Percentiles rank a stretch among this genome's conserved stretches.
phyloP scores from a whole-genome alignment of 2,113 vertebrate genomes.

The Isichthys henryi region DNA sequence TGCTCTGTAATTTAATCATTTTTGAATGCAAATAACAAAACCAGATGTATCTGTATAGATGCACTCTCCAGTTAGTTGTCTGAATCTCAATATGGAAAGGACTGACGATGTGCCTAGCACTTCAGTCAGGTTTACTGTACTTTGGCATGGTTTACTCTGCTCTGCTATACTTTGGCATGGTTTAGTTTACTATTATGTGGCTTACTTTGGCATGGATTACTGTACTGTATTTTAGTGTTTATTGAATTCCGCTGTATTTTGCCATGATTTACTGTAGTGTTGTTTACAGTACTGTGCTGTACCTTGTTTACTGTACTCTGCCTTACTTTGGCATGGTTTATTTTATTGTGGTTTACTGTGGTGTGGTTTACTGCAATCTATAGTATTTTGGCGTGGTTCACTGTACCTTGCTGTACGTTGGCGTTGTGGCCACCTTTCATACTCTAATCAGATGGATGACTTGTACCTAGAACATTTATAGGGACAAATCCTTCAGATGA shows the following conservation, averaged over 20 bases:
- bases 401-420: neutral
- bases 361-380: neutral
- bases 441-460: neutral
- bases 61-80: neutral
- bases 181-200: neutral
- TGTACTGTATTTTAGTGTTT: neutral
- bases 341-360: neutral
- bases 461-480: neutral
- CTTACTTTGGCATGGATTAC: neutral
- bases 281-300: neutral
- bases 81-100: neutral
- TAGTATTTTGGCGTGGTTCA: neutral
- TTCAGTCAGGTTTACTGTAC: neutral
- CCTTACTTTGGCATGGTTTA: neutral
- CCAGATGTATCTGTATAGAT: neutral
- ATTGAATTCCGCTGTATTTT: neutral
- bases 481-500: neutral
- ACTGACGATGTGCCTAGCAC: neutral
- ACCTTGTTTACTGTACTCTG: neutral
- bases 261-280: neutral
- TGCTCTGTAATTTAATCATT: neutral
- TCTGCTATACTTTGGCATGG: neutral
- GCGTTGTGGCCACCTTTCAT: neutral
- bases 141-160: neutral
- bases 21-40: neutral